Percentiles rank a stretch among this genome's conserved stretches.
These are phyloP conservation scores for Eilema caniola DNA, from an alignment of 2,888 invertebrate genomes.

Conservation along the genomic window DNA sequence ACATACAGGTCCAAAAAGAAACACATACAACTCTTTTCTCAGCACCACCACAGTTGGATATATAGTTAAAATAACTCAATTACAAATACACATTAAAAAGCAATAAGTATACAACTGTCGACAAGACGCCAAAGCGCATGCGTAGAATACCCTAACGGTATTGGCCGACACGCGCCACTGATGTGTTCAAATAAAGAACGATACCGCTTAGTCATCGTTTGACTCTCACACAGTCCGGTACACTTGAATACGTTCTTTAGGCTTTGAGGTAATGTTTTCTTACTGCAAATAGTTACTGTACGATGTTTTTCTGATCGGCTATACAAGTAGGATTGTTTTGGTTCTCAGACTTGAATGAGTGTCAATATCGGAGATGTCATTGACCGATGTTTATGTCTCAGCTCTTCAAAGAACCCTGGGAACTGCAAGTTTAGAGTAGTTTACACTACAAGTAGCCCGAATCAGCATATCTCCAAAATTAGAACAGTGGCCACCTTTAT, in stretches of 20 bases:
- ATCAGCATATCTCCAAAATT: too few species aligned
- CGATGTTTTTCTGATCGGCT: neutral
- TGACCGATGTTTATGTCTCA: neutral
- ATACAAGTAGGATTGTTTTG: neutral
- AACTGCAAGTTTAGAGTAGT: neutral
- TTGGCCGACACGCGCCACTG: conserved; percentile 56
- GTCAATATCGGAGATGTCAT: conserved; percentile 2
- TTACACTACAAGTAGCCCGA: too few species aligned
- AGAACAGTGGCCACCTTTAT: too few species aligned
- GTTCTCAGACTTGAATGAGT: neutral
- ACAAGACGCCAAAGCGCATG: conserved; percentile 41
- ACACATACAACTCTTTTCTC: too few species aligned
- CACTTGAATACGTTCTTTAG: conserved; percentile 13
- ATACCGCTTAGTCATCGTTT: conserved; percentile 54
- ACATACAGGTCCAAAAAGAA: too few species aligned
- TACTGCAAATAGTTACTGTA: neutral
- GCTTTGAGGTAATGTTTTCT: neutral
- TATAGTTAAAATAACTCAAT: neutral
- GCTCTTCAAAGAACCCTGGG: neutral
- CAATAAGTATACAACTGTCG: conserved; percentile 30
- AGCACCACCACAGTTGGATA: neutral
- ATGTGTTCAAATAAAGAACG: conserved; percentile 54
- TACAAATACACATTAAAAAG: conserved; percentile 23
- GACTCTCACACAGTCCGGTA: conserved; percentile 48
- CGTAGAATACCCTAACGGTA: conserved; percentile 58